phyloP scores from a whole-genome alignment of 2,797 vertebrate genomes.

The Sebastes reedi region DNA sequence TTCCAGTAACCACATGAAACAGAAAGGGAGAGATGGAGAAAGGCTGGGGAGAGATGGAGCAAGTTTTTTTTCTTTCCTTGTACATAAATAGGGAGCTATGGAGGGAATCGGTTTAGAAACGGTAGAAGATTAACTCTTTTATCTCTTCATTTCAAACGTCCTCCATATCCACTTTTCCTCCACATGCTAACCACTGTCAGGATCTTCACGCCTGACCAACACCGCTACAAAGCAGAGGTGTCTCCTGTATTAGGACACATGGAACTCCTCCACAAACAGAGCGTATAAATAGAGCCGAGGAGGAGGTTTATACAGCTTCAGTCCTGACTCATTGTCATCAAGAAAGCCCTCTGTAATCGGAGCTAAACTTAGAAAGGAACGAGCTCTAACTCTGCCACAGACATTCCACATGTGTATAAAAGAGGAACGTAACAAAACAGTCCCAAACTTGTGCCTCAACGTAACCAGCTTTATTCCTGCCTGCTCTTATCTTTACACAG shows the following conservation, averaged over 20 bases:
- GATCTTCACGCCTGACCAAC: conserved; percentile 63
- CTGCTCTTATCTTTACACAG: conserved; percentile 66
- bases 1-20: conserved; percentile 83
- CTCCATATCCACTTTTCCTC: conserved; percentile 54
- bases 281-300: conserved; percentile 35
- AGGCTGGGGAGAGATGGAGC: conserved; percentile 66
- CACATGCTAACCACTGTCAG: conserved; percentile 52
- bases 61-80: conserved; percentile 61
- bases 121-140: conserved; percentile 77
- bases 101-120: conserved; percentile 73
- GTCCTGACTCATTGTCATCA: conserved; percentile 69
- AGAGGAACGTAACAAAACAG: conserved; percentile 57
- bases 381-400: conserved; percentile 24
- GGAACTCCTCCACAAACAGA: conserved; percentile 62
- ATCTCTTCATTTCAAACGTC: conserved; percentile 75
- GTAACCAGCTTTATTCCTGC: conserved; percentile 54
- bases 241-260: conserved; percentile 37
- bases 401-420: conserved; percentile 59
- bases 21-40: conserved; percentile 65
- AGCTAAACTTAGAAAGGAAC: conserved; percentile 57
- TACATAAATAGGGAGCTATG: conserved; percentile 71
- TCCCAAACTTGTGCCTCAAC: conserved; percentile 52
- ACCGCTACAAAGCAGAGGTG: conserved; percentile 42
- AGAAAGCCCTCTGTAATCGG: conserved; percentile 59
- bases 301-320: conserved; percentile 44